Percentiles rank a stretch among this genome's conserved stretches.
Conservation (phyloP, 2,888 invertebrate genomes). For the Aphelenchoides bicaudatus region DNA sequence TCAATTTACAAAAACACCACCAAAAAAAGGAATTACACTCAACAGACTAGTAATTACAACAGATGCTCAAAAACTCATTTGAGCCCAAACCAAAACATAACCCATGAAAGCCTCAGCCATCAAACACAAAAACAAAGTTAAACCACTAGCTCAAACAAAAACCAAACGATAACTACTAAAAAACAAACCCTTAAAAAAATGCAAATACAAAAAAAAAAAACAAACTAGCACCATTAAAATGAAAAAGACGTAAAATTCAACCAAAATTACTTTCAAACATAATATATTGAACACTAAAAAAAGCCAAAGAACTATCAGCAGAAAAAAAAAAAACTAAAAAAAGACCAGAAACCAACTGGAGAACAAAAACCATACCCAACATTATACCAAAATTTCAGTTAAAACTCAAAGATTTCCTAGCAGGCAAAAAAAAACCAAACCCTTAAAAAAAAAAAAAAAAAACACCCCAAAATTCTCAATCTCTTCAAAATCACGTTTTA, state of each 20-base stretch:
- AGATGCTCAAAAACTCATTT: slow-evolving; percentile 78
- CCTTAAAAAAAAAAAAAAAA: slow-evolving; percentile 44
- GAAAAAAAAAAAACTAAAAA: slow-evolving; percentile 60
- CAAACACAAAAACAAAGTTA: slow-evolving; percentile 69
- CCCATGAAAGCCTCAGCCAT: slow-evolving; percentile 76
- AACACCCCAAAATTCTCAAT: slow-evolving; percentile 42
- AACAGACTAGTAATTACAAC: slow-evolving; percentile 76
- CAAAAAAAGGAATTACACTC: slow-evolving; percentile 62
- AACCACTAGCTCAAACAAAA: slow-evolving; percentile 70
- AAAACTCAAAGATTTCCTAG: slow-evolving; percentile 42
- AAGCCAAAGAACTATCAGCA: slow-evolving; percentile 55
- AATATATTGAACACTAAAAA: slow-evolving; percentile 60
- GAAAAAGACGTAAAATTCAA: slow-evolving; percentile 46
- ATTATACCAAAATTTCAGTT: slow-evolving; percentile 61
- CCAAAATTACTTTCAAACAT: slow-evolving; percentile 59
- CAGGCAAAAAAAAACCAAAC: slow-evolving; percentile 36
- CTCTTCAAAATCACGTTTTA: slow-evolving; percentile 47
- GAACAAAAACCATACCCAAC: slow-evolving; percentile 56
- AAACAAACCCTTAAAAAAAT: slow-evolving; percentile 61
- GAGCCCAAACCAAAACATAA: slow-evolving; percentile 75
- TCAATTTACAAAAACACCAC: slow-evolving; percentile 53
- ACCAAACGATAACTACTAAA: slow-evolving; percentile 64
- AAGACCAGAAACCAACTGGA: slow-evolving; percentile 60
- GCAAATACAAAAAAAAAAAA: slow-evolving; percentile 53
- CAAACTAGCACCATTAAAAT: slow-evolving; percentile 47